phyloP scores from a whole-genome alignment of 2,888 invertebrate species.

The Eupeodes latifasciatus region DNA sequence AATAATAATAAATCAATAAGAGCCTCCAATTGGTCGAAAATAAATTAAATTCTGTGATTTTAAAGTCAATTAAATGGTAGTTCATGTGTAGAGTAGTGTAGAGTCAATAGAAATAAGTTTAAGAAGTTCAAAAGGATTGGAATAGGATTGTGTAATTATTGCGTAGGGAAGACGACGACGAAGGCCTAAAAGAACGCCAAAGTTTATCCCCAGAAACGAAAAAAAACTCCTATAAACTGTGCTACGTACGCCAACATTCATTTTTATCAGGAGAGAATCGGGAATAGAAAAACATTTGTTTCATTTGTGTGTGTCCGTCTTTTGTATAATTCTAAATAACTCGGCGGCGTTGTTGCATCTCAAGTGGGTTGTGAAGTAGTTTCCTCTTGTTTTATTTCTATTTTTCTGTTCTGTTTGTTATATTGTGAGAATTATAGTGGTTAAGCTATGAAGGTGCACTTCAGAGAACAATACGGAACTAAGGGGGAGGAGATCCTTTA shows the following conservation, averaged over 20 bases:
- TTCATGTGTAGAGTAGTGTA: conserved; percentile 19
- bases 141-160: background rate
- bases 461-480: conserved; percentile 84
- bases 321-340: conserved; percentile 31
- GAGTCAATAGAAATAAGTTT: conserved; percentile 13
- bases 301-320: background rate
- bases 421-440: conserved; percentile 45
- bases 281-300: conserved; percentile 35
- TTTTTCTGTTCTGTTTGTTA: conserved; percentile 12
- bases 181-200: background rate
- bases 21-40: conserved; percentile 47
- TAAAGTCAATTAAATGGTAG: conserved; percentile 56
- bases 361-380: conserved; percentile 62
- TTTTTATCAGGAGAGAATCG: background rate
- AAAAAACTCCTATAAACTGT: background rate
- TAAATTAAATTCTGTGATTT: conserved; percentile 69
- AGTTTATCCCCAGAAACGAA: background rate
- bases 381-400: background rate
- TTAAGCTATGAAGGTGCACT: conserved; percentile 83
- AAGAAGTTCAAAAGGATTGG: conserved; percentile 8
- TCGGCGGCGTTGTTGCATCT: conserved; percentile 33
- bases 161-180: background rate
- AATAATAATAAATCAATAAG: conserved; percentile 21
- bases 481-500: conserved; percentile 84
- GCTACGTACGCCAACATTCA: background rate